These are phyloP conservation scores for Dasypus novemcinctus DNA, from an alignment of 2,113 vertebrate genomes.

Conservation along the genomic window DNA sequence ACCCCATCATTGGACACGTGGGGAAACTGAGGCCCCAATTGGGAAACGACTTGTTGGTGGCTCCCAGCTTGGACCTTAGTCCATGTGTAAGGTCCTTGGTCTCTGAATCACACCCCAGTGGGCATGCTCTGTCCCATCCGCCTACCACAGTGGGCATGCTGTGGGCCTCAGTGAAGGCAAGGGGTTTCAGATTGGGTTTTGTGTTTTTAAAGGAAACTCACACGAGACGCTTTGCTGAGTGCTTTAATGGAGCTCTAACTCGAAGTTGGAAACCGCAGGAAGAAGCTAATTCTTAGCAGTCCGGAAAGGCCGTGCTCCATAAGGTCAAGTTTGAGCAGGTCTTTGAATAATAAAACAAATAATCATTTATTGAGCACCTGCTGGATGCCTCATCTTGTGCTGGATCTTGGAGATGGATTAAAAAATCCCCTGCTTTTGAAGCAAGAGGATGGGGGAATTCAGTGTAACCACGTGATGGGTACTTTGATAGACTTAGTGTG, in stretches of 20 bases:
- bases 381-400: conserved; percentile 26
- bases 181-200: conserved; percentile 9
- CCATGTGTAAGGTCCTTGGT: background rate
- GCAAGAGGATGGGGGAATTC: background rate
- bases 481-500: background rate
- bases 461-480: background rate
- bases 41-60: background rate
- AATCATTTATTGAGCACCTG: conserved; percentile 62
- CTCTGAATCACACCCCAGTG: background rate
- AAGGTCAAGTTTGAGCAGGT: conserved; percentile 34
- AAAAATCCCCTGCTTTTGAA: background rate
- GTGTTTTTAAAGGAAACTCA: conserved; percentile 63
- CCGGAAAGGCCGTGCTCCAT: conserved; percentile 38
- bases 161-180: background rate
- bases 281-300: conserved; percentile 6
- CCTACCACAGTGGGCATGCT: accelerated
- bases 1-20: background rate
- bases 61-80: background rate
- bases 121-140: background rate
- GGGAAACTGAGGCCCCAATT: background rate
- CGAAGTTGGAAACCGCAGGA: conserved; percentile 34
- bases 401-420: background rate
- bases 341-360: conserved; percentile 49
- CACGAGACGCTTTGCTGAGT: conserved; percentile 40
- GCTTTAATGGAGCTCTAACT: conserved; percentile 63